Evolutionary conservation across 2,113 vertebrate genomes (phyloP).

Genomic region (Trogon melanurus): DNA sequence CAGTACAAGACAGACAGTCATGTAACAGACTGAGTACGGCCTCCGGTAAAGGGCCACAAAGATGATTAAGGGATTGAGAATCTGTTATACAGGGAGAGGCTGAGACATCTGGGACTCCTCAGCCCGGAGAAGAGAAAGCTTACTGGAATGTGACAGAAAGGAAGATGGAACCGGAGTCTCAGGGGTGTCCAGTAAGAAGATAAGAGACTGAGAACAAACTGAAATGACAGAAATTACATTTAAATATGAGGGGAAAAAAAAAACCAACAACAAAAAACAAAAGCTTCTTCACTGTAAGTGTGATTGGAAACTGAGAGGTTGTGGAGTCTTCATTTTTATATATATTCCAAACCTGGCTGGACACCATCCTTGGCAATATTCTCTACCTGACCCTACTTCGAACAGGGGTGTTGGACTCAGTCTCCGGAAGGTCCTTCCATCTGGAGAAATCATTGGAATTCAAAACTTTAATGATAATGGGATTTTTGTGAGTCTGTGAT

Average conservation of each 20-base stretch:
- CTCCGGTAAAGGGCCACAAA: background rate
- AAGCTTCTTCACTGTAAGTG: background rate
- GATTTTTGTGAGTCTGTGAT: background rate
- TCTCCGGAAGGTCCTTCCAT: background rate
- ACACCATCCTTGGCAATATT: background rate
- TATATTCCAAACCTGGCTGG: background rate
- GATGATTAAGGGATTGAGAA: background rate
- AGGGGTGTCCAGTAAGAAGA: background rate
- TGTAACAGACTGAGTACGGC: background rate
- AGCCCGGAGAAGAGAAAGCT: background rate
- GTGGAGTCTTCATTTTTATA: background rate
- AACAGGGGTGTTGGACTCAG: background rate
- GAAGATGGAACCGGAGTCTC: background rate
- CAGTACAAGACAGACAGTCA: background rate
- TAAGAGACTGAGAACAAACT: background rate
- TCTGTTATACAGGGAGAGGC: background rate
- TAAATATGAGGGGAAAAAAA: background rate
- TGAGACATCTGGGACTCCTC: background rate
- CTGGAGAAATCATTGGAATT: background rate
- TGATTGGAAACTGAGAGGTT: background rate
- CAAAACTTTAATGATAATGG: background rate
- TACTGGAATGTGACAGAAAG: fast-evolving
- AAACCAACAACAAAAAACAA: too few relatives aligned
- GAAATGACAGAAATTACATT: background rate
- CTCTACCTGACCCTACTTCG: background rate